Percentiles rank a stretch among this genome's conserved stretches.
These are phyloP conservation scores for Drosophila nr. perissopoda DNA, from an alignment of 2,888 invertebrate genomes.

Conservation along the genomic window DNA sequence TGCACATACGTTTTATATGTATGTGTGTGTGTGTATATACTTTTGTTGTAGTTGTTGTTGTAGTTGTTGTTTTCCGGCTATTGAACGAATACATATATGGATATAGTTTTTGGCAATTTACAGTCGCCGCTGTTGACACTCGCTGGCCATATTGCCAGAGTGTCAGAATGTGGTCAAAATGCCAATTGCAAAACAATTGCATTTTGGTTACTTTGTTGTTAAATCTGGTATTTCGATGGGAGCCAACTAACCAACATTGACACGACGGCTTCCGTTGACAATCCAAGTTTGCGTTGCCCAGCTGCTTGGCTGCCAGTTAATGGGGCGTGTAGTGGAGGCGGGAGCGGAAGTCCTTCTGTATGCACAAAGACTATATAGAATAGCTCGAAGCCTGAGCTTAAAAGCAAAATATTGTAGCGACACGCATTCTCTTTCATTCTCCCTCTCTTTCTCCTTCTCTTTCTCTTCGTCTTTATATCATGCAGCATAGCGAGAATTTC, in stretches of 20 bases:
- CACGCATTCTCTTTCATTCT: not conserved
- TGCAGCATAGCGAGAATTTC: slow-evolving; percentile 55
- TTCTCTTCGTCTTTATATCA: not conserved
- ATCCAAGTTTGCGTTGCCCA: slow-evolving; percentile 31
- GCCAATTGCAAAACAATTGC: slow-evolving; percentile 83
- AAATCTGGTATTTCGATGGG: slow-evolving; percentile 80
- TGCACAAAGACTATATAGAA: slow-evolving; percentile 57
- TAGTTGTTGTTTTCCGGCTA: not conserved
- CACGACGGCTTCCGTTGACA: slow-evolving; percentile 73
- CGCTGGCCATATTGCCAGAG: slow-evolving; percentile 68
- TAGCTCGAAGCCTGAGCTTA: slow-evolving; percentile 61
- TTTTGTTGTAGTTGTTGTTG: not conserved
- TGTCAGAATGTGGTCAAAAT: slow-evolving; percentile 83
- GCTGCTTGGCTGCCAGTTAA: slow-evolving; percentile 40
- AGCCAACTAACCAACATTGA: slow-evolving; percentile 73
- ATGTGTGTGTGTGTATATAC: not conserved
- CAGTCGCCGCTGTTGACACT: slow-evolving; percentile 72
- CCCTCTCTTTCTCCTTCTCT: not conserved
- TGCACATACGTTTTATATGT: not conserved
- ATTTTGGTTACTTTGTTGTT: slow-evolving; percentile 82
- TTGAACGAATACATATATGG: slow-evolving; percentile 18
- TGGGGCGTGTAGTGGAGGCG: not conserved
- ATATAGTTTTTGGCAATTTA: slow-evolving; percentile 74
- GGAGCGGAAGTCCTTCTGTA: not conserved
- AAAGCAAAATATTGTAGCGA: slow-evolving; percentile 82